Conservation (phyloP, 2,113 vertebrate genomes). For the Saguinus imperator region DNA sequence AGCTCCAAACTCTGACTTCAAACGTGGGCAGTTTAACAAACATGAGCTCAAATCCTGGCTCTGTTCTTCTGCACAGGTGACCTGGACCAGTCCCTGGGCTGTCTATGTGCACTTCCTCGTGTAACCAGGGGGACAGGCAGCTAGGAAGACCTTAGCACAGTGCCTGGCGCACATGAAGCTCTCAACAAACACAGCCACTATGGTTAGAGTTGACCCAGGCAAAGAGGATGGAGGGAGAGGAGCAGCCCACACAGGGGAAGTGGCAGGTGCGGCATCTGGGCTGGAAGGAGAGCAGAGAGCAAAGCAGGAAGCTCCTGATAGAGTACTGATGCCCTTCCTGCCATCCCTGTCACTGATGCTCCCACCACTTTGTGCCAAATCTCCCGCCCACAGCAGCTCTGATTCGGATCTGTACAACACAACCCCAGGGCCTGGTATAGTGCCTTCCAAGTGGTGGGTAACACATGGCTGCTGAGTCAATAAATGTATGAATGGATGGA, state of each 20-base stretch:
- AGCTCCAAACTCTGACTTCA: background rate
- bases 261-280: background rate
- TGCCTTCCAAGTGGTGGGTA: background rate
- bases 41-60: background rate
- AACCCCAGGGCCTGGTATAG: background rate
- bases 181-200: background rate
- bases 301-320: background rate
- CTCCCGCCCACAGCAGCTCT: background rate
- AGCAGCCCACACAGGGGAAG: too few species aligned
- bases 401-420: background rate
- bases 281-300: background rate
- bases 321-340: background rate
- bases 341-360: background rate
- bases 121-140: background rate
- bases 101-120: background rate
- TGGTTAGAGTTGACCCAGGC: background rate
- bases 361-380: background rate
- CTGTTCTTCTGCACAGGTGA: background rate
- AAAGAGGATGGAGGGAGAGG: fast-evolving
- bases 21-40: background rate
- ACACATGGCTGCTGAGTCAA: background rate
- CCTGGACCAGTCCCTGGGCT: too few species aligned
- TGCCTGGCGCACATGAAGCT: background rate
- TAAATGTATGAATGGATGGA: too few species aligned
- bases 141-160: background rate